phyloP scores from a whole-genome alignment of 2,888 invertebrate species.

The Epirrhoe tristata region DNA sequence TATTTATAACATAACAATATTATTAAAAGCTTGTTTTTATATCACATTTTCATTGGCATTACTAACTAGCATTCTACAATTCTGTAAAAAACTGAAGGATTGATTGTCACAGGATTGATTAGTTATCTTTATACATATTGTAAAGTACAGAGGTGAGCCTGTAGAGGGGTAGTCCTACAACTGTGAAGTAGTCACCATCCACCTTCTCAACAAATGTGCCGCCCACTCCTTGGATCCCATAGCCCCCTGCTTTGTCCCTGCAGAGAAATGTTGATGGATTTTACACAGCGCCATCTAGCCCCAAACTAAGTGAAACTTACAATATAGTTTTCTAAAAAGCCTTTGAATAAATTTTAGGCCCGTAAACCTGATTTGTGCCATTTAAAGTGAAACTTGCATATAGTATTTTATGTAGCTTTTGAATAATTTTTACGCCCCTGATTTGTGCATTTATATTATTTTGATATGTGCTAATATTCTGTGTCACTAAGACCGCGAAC shows the following conservation, averaged over 20 bases:
- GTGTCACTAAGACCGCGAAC: no score
- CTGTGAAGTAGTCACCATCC: slow-evolving; percentile 94
- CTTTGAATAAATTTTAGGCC: not conserved
- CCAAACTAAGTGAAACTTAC: not conserved
- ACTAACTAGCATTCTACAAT: no score
- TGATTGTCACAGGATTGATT: slow-evolving; percentile 2
- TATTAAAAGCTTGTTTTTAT: not conserved
- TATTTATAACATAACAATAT: not conserved
- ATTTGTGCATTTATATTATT: no score
- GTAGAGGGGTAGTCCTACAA: slow-evolving; percentile 94
- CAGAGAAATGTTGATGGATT: slow-evolving; percentile 43
- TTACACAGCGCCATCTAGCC: no score
- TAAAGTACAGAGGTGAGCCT: slow-evolving; percentile 82
- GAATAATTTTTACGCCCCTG: no score
- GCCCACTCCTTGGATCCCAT: slow-evolving; percentile 94
- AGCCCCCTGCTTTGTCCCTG: slow-evolving; percentile 96
- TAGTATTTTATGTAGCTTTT: no score
- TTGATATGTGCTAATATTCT: no score
- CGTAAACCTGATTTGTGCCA: no score
- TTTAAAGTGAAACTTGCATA: no score
- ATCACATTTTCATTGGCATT: not conserved
- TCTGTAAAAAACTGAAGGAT: not conserved
- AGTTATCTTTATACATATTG: slow-evolving; percentile 69
- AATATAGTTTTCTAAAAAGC: not conserved
- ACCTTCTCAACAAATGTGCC: slow-evolving; percentile 93